Base-by-base conservation (phyloP, 2,797 vertebrate species). In the Esox masquinongy region DNA sequence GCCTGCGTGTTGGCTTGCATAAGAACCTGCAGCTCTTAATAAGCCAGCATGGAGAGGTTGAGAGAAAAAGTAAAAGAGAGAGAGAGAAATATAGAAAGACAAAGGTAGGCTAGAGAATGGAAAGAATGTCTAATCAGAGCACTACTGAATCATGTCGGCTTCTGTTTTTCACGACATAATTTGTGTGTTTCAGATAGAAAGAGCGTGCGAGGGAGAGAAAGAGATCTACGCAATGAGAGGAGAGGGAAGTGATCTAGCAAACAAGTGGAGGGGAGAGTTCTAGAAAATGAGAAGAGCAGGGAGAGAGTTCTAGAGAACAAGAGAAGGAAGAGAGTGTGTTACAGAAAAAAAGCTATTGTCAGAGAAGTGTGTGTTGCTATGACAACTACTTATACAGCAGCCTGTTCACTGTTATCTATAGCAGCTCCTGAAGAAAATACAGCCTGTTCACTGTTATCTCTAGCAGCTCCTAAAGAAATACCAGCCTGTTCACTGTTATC, bases 311-410 rank as follows among this genome's bases (percentile, higher is more conserved):
- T 89, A 86, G 87, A 87, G 79, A 70, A 79, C 47, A 70, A 68
- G 85, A 78, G 77, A 69, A 68, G 51, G 49, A 9, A 39, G 36
- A 72, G 66, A 43, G 92, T 84, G 85, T 22, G 79, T 78, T 78
- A 81, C 66, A 72, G 79, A 85, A 79, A 84, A 84, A 89, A 83
- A 78, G 84, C 84, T 87, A 86, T 87, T 86, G 87, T 87, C 85
- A 88, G 84, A 88, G 91, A 89, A 89, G 86, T 91, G 87, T 83
- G 82, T 89, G 95, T 96, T 96, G 90, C 95, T 92, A 95, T 95
- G 94, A 94, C 92, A 94, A 96, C 95, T 74, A 75, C 82, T 90
- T 89, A 93, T 91, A 92, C 84, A 92, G 92, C 87, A 68, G 83
- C 87, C 91, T 92, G 93, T 86, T 14, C 8, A 47, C 43, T 47